A percentile compares a stretch with the other conserved stretches of the same genome.
These are phyloP conservation scores for Grus americana DNA, from an alignment of 2,113 vertebrate species.

Conservation along the genomic window DNA sequence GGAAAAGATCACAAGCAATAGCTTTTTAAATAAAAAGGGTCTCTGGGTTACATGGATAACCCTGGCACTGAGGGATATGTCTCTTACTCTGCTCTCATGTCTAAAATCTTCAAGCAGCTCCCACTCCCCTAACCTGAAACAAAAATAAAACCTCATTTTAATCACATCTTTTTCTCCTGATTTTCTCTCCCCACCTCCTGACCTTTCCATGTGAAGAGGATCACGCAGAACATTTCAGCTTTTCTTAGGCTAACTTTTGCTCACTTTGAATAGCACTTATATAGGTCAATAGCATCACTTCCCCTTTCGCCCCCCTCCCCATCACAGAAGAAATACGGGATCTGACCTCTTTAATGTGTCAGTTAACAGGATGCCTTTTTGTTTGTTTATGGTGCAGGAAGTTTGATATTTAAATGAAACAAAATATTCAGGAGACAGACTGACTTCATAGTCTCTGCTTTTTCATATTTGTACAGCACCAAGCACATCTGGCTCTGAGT, in stretches of 20 bases:
- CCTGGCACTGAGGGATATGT: slow-evolving; percentile 19
- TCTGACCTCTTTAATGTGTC: slow-evolving; percentile 28
- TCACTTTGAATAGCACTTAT: slow-evolving; percentile 70
- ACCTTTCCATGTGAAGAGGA: slow-evolving; percentile 65
- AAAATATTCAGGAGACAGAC: neutral
- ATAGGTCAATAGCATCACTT: slow-evolving; percentile 69
- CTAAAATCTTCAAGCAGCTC: slow-evolving; percentile 48
- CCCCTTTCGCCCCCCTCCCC: slow-evolving; percentile 44
- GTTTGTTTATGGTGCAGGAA: neutral
- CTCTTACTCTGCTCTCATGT: slow-evolving; percentile 35
- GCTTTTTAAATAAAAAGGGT: slow-evolving; percentile 61
- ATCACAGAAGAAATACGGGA: slow-evolving; percentile 30
- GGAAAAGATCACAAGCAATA: slow-evolving; percentile 60
- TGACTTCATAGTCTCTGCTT: neutral
- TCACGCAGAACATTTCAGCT: slow-evolving; percentile 64
- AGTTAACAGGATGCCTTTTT: slow-evolving; percentile 1
- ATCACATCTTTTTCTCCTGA: slow-evolving; percentile 61
- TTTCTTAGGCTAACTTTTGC: slow-evolving; percentile 69
- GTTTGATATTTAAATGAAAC: slow-evolving; percentile 25
- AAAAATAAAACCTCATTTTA: slow-evolving; percentile 70
- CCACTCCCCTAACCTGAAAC: slow-evolving; percentile 57
- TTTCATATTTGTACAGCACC: neutral
- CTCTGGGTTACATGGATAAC: slow-evolving; percentile 51
- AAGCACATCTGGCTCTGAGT: neutral
- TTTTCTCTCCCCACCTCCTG: slow-evolving; percentile 65